Base-by-base conservation (phyloP, 2,888 invertebrate species). In the Hemistola chrysoprasaria region DNA sequence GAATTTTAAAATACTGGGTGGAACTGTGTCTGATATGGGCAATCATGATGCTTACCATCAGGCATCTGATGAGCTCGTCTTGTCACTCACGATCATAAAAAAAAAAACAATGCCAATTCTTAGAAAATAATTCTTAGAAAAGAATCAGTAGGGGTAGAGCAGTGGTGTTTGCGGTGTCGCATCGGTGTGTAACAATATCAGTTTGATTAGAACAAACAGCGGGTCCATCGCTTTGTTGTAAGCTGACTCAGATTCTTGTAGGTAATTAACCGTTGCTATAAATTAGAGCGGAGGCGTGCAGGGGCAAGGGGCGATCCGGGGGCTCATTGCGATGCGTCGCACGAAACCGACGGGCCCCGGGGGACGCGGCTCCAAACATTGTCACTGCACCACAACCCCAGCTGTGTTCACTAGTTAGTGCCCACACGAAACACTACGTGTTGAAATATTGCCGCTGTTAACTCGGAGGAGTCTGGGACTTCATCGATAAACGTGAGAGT, bases 201-300 rank as follows among this genome's bases (percentile, higher is more conserved):
- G 55, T 63, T 59, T 60, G 61, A 64, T 71, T 51, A 39, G 36
- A 49, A 61, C 62, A 60, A 69, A 67, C 68, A 63, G 49, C 40
- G 24, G 40, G 57, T 61, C 50, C 56, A 52, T 55, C 64, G 47
- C 59, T 68, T 70, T 71, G 72, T 71, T 62, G 58, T 63, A 48
- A 53, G 59, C 71, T 73, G 71, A 76, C 62, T 78, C 71, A 73
- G 76, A 76, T 82, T 80, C 78, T 75, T 78, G 78, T 73, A 70
- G 70, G 78, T 81, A 83, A 82, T 83, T 81, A 82, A 78, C 75
- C 68, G 74, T 72, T 62, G 78, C 75, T 76, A 83, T 83, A 83
- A 81, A 83, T 84, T 80, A 80, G 73, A 67, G 68, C 60, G 40
- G 53, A 42, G 50, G 57, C 37, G 52, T 48, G 38, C n/a, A n/a